Evolutionary conservation across 2,888 invertebrate species (phyloP).

Genomic region (Drosophila suboccidentalis): DNA sequence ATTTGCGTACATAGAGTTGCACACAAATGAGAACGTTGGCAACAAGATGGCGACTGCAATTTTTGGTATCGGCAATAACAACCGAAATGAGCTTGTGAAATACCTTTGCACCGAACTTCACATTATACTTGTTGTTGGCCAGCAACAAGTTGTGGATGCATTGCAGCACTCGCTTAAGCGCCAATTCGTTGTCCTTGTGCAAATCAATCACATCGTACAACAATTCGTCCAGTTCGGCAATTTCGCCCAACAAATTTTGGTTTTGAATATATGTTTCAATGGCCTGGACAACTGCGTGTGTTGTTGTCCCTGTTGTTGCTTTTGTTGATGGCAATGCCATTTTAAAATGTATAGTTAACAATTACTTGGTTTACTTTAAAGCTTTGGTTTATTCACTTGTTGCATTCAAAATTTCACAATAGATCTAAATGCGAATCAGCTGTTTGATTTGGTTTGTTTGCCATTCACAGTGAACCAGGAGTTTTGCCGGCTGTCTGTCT

Average conservation of each 20-base stretch:
- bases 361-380: background rate
- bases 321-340: slow-evolving; percentile 63
- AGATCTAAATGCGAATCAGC: background rate
- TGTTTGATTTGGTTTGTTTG: background rate
- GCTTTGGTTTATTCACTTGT: background rate
- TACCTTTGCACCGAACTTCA: slow-evolving; percentile 64
- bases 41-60: slow-evolving; percentile 44
- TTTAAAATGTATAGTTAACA: background rate
- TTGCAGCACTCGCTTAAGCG: slow-evolving; percentile 60
- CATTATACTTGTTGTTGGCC: slow-evolving; percentile 62
- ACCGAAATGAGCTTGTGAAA: slow-evolving; percentile 73
- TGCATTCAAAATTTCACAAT: slow-evolving; percentile 2
- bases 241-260: slow-evolving; percentile 69
- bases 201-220: slow-evolving; percentile 60
- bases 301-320: slow-evolving; percentile 56
- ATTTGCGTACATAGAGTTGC: slow-evolving; percentile 66
- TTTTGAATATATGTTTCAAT: slow-evolving; percentile 71
- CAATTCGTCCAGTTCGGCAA: slow-evolving; percentile 71
- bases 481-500: background rate
- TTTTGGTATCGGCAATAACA: slow-evolving; percentile 51
- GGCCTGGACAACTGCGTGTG: slow-evolving; percentile 69
- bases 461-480: background rate
- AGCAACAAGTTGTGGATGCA: slow-evolving; percentile 64
- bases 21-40: slow-evolving; percentile 73
- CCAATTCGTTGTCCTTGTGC: slow-evolving; percentile 58